phyloP scores from a whole-genome alignment of 2,797 vertebrate species.

The Melanotaenia maccullochi region DNA sequence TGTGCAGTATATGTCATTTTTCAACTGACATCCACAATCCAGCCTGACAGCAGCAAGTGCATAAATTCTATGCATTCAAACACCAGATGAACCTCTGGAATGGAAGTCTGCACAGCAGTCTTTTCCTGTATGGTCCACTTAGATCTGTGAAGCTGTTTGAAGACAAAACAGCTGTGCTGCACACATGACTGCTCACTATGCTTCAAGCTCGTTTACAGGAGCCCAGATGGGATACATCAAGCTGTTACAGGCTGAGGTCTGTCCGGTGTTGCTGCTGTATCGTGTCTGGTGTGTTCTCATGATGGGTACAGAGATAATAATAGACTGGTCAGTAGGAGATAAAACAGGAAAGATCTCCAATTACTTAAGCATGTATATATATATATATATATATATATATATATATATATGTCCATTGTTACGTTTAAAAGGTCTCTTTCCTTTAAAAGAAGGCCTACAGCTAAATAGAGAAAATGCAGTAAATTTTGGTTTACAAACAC shows the following conservation, averaged over 20 bases:
- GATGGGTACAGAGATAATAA: conserved; percentile 1
- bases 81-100: conserved; percentile 25
- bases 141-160: conserved; percentile 16
- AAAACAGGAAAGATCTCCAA: neutral
- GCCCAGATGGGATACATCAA: conserved; percentile 48
- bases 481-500: too few species aligned
- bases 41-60: neutral
- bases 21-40: neutral
- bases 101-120: conserved; percentile 2
- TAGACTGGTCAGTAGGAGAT: neutral
- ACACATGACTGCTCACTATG: conserved; percentile 25
- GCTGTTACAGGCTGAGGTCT: conserved; percentile 23
- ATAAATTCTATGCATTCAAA: conserved; percentile 2
- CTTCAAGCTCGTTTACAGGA: conserved; percentile 35
- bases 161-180: conserved; percentile 48
- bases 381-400: too few species aligned
- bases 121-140: conserved; percentile 43
- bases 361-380: neutral
- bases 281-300: conserved; percentile 17
- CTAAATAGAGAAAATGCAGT: too few species aligned
- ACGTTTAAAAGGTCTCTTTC: too few species aligned
- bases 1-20: conserved; percentile 13
- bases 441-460: too few species aligned
- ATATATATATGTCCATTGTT: too few species aligned
- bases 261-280: conserved; percentile 24